Conservation (phyloP, 1,140 invertebrate genomes). For the Vollenhovia emeryi region DNA sequence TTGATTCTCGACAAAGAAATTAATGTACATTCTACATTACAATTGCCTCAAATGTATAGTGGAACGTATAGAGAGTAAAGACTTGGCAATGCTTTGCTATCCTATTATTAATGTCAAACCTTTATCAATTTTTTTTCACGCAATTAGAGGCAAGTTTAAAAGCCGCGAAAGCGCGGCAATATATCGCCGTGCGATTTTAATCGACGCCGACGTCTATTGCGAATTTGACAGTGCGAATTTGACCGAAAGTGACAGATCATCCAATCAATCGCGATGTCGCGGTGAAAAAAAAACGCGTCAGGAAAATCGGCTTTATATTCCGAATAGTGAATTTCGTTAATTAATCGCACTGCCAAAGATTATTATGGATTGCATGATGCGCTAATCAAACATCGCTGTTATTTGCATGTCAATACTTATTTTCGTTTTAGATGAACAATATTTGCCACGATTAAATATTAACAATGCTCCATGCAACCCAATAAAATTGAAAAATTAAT, state of each 20-base stretch:
- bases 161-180: background rate
- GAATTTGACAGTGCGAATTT: conserved; percentile 11
- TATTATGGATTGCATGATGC: background rate
- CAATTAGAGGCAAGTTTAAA: conserved; percentile 36
- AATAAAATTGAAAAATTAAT: background rate
- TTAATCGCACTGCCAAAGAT: conserved; percentile 19
- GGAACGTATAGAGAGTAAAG: background rate
- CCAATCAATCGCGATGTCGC: conserved; percentile 8
- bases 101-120: background rate
- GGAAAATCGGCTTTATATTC: conserved; percentile 22
- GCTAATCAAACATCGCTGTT: background rate
- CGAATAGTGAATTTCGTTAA: conserved; percentile 2
- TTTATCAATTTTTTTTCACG: conserved; percentile 26
- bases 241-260: conserved; percentile 34
- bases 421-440: background rate
- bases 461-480: background rate
- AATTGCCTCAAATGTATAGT: background rate
- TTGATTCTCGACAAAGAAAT: conserved; percentile 33
- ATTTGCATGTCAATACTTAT: conserved; percentile 28
- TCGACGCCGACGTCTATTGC: conserved; percentile 25
- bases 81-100: background rate
- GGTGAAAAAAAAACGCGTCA: background rate
- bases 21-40: conserved; percentile 17
- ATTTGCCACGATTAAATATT: conserved; percentile 10
- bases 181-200: conserved; percentile 7